phyloP scores from a whole-genome alignment of 1,140 invertebrate genomes.

The Orussus abietinus region DNA sequence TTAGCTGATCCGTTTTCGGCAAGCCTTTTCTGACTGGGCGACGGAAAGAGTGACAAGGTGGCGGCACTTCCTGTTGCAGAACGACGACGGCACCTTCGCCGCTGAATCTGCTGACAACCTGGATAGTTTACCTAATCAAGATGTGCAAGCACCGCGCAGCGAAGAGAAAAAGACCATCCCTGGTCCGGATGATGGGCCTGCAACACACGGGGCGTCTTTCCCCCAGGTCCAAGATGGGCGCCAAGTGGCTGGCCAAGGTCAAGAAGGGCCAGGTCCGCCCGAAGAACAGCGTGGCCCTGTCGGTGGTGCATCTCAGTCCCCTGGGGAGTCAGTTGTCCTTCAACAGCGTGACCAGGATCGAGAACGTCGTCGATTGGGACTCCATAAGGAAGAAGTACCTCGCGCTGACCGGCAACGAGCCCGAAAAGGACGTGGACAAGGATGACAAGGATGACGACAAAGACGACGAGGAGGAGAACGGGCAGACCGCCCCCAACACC shows the following conservation, averaged over 20 bases:
- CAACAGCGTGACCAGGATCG: constrained; percentile 68
- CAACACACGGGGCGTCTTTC: constrained; percentile 68
- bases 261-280: constrained; percentile 74
- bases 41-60: background rate
- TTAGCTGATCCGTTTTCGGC: background rate
- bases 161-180: constrained; percentile 73
- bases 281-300: constrained; percentile 72
- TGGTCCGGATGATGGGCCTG: constrained; percentile 79
- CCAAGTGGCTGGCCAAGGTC: constrained; percentile 81
- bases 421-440: constrained; percentile 60
- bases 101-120: constrained; percentile 93
- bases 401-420: constrained; percentile 66
- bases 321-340: constrained; percentile 78
- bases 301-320: constrained; percentile 72
- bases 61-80: constrained; percentile 50
- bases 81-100: constrained; percentile 97
- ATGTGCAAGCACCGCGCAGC: constrained; percentile 65
- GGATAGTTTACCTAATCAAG: constrained; percentile 83
- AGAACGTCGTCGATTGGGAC: constrained; percentile 90
- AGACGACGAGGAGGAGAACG: constrained; percentile 45
- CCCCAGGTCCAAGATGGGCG: constrained; percentile 77
- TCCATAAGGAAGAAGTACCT: constrained; percentile 85
- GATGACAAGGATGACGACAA: constrained; percentile 54
- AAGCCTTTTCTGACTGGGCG: background rate
- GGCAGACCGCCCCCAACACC: constrained; percentile 36